Evolutionary conservation across 2,113 vertebrate genomes (phyloP), one percentile per base, ranked within the genome.

Genomic region (Dryoscopus gambensis): DNA sequence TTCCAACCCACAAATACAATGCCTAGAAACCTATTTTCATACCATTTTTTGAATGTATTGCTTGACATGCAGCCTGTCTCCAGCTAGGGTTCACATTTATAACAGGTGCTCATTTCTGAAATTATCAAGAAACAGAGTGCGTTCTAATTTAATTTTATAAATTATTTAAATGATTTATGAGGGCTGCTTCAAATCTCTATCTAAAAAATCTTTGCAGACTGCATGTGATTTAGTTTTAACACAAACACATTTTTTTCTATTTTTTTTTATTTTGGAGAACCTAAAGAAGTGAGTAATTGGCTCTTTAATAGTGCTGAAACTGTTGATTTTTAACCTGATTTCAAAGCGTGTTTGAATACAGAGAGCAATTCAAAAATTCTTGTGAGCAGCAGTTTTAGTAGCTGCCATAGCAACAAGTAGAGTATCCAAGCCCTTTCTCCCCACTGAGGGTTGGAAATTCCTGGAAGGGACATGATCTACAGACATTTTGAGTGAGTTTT

Each of bases 381-480:
- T 82, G 75, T 52, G 68, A 93, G 89, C 80, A 95, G 89, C 78
- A 78, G 35, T 80, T 94, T 95, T 89, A 67, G 88, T 49, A 92
- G 97, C 96, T 97, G 37, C 96, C 93, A 97, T 95, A 97, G 93
- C 82, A 95, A 97, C 93, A 94, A 88, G 83, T 90, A 70, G 22
- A 91, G 20, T 65, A 77, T 95, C 92, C 83, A 40, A 94, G 70
- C 42, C 68, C 57, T 81, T 76, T 47, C 65, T 94, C 52, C 80
- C 81, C 55, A 39, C 2, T 35, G 73, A 40, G 49, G 65, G 59
- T 60, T 75, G 30, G 40, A 62, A 90, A 59, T 24, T 47, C 71
- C 75, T 70, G 28, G 75, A 33, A 90, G 84, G 73, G 69, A 62
- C 83, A 46, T 3, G 22, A 15, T 42, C 77, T 31, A 1, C 22